A percentile compares a stretch with the other conserved stretches of the same genome.
Conservation (phyloP, 2,797 vertebrate species). For the Leptodactylus fallax region DNA sequence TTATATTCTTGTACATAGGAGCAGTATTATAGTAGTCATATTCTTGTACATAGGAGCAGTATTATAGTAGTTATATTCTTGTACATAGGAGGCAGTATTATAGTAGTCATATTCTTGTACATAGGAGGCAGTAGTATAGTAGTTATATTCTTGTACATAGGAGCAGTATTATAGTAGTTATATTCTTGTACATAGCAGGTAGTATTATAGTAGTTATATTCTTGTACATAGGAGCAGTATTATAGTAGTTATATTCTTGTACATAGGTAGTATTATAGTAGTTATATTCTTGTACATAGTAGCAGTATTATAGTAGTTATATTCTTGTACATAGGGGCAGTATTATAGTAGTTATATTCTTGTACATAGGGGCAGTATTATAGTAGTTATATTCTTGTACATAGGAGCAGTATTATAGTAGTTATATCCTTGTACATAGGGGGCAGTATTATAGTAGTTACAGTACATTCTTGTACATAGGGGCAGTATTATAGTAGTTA, state of each 20-base stretch:
- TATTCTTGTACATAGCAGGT: too few relatives aligned
- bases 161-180: too few relatives aligned
- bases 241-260: too few relatives aligned
- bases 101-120: too few relatives aligned
- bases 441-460: background rate
- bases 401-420: background rate
- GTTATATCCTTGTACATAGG: background rate
- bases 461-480: background rate
- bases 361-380: background rate
- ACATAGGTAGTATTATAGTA: too few relatives aligned
- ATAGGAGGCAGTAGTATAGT: too few relatives aligned
- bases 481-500: background rate
- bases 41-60: background rate
- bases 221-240: too few relatives aligned
- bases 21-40: slow-evolving; percentile 2
- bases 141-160: too few relatives aligned
- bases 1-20: background rate
- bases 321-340: background rate
- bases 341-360: slow-evolving; percentile 1
- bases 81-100: too few relatives aligned
- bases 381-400: background rate
- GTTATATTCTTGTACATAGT: too few relatives aligned
- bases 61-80: background rate
- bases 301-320: too few relatives aligned
- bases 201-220: too few relatives aligned